A percentile compares a stretch with the other conserved stretches of the same genome.
phyloP scores from a whole-genome alignment of 2,113 vertebrate species.

The Ammodytes dubius region DNA sequence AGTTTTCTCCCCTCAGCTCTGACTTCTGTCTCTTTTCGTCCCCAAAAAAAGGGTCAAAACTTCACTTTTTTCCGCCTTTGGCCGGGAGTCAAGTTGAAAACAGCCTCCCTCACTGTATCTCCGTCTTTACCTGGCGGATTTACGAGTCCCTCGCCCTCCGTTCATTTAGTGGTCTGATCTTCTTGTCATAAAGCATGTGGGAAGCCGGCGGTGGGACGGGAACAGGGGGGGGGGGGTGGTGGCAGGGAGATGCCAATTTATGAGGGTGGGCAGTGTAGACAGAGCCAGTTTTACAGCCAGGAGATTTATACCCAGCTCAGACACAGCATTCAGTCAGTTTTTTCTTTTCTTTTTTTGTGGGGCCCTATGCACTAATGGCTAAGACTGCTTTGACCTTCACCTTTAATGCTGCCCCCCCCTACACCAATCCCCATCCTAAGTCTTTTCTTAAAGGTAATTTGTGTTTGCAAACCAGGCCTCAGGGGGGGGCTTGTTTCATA shows the following conservation, averaged over 20 bases:
- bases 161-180: conserved; percentile 77
- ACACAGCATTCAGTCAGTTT: neutral
- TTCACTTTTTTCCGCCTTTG: conserved; percentile 60
- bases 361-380: neutral
- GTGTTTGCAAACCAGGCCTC: conserved; percentile 41
- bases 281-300: conserved; percentile 65
- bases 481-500: conserved; percentile 60
- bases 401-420: neutral
- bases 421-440: neutral
- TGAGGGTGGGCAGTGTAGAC: conserved; percentile 68
- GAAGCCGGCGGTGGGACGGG: conserved; percentile 34
- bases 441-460: conserved; percentile 52
- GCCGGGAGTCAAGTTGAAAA: conserved; percentile 27
- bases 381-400: conserved; percentile 65
- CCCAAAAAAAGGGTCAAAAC: conserved; percentile 12
- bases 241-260: conserved; percentile 74
- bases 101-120: conserved; percentile 48
- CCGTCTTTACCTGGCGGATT: conserved; percentile 52
- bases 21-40: neutral
- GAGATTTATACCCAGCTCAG: conserved; percentile 69
- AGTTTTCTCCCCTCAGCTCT: neutral
- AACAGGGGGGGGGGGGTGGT: neutral
- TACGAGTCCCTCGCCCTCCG: conserved; percentile 51
- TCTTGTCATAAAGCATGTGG: conserved; percentile 81
- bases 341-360: conserved; percentile 8